Evolutionary conservation across 2,888 invertebrate species (phyloP).

Genomic region (Phanerotoma sp.): DNA sequence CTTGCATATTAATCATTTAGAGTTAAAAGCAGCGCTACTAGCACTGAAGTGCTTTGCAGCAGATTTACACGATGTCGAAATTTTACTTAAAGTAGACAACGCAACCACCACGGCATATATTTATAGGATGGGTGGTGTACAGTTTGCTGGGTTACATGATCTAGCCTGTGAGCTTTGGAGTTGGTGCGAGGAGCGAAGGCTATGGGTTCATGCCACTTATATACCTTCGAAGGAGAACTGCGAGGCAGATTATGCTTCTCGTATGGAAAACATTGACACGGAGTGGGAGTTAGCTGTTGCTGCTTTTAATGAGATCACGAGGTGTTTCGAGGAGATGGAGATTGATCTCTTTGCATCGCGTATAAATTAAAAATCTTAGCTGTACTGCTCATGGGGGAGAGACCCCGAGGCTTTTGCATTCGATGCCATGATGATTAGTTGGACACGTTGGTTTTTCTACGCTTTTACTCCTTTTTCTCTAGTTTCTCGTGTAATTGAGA

Average conservation of each 20-base stretch:
- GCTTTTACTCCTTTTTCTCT: constrained; percentile 26
- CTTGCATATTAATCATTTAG: constrained; percentile 31
- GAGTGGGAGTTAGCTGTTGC: too few species aligned
- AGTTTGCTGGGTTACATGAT: constrained; percentile 32
- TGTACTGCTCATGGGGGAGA: too few species aligned
- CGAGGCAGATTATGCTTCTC: constrained; percentile 24
- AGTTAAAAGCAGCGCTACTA: constrained; percentile 23
- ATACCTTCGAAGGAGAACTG: constrained; percentile 27
- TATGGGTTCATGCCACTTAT: constrained; percentile 28
- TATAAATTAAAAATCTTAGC: constrained; percentile 23
- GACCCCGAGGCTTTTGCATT: constrained; percentile 17
- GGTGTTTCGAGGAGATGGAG: constrained; percentile 1
- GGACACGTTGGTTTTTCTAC: constrained; percentile 23
- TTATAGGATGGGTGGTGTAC: constrained; percentile 32
- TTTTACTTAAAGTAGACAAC: constrained; percentile 25
- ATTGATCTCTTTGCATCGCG: constrained; percentile 26
- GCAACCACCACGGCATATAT: constrained; percentile 33
- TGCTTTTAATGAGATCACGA: not conserved
- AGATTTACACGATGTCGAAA: not conserved
- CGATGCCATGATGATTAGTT: constrained; percentile 31
- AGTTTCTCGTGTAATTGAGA: constrained; percentile 10
- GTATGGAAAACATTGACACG: not conserved
- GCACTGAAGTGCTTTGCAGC: not conserved
- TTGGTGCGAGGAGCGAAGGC: constrained; percentile 27
- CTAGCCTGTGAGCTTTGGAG: constrained; percentile 26